Percentiles rank a stretch among this genome's conserved stretches.
Evolutionary conservation across 2,113 vertebrate species (phyloP).

Genomic region (Clinocottus analis): DNA sequence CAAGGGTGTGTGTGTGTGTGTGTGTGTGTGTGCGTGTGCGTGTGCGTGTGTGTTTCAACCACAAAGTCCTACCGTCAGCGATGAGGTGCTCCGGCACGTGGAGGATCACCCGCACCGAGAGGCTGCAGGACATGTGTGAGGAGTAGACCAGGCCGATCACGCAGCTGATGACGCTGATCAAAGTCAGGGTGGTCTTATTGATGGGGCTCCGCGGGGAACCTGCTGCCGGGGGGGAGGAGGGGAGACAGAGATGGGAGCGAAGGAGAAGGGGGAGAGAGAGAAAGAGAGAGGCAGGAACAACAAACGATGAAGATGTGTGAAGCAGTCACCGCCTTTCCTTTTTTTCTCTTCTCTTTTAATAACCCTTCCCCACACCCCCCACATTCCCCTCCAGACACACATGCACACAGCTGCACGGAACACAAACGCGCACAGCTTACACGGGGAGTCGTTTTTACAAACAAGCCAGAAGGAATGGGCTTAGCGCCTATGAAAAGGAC

Average conservation of each 20-base stretch:
- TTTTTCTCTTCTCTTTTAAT: background rate
- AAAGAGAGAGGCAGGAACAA: slow-evolving; percentile 7
- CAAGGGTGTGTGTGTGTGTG: slow-evolving; percentile 23
- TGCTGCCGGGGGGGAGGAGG: slow-evolving; percentile 71
- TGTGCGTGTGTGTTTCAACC: background rate
- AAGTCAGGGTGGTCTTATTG: slow-evolving; percentile 97
- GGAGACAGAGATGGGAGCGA: background rate
- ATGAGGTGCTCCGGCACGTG: slow-evolving; percentile 98
- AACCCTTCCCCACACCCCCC: background rate
- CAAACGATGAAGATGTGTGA: slow-evolving; percentile 44
- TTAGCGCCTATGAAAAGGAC: slow-evolving; percentile 66
- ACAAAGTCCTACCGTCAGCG: slow-evolving; percentile 89
- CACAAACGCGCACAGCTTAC: slow-evolving; percentile 15
- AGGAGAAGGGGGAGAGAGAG: background rate
- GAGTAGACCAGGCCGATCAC: slow-evolving; percentile 93
- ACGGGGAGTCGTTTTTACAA: slow-evolving; percentile 60
- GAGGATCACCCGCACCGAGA: slow-evolving; percentile 93
- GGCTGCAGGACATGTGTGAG: slow-evolving; percentile 93
- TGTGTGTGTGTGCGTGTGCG: background rate
- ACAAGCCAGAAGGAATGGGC: slow-evolving; percentile 61
- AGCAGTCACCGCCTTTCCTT: slow-evolving; percentile 10
- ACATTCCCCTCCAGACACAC: slow-evolving; percentile 11
- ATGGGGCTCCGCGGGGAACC: slow-evolving; percentile 96
- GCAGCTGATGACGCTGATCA: slow-evolving; percentile 96
- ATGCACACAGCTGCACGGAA: slow-evolving; percentile 31